Evolutionary conservation across 2,113 vertebrate species (phyloP), one percentile per base, ranked within the genome.

Genomic region (Pao palembangensis): DNA sequence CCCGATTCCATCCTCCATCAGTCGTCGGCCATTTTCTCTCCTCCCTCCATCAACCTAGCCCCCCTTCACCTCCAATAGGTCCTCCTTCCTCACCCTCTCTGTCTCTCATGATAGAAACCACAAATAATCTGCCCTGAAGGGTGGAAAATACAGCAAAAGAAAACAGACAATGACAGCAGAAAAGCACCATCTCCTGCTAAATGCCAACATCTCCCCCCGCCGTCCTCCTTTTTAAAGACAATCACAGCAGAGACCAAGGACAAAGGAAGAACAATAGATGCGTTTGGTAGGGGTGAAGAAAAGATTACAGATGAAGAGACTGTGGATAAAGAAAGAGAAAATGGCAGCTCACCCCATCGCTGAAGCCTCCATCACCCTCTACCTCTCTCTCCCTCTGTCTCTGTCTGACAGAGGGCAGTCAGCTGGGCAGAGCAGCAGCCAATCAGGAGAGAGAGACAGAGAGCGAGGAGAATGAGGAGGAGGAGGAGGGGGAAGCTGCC

Each of bases 301-400:
- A 38, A 38, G 34, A 70, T 34, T 3, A 51, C 52, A 60, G 62
- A 70, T 18, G 60, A 44, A 68, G 5, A 20, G 34, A 51, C 20
- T 16, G 3, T 18, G 67, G 66, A 69, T 69, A 62, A 71, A 78
- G 62, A 78, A 75, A 71, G 59, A 83, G 79, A 86, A 86, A 84
- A 86, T 84, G 84, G 84, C 79, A 84, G 84, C 84, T 86, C 79
- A 86, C 84, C 84, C 84, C 84, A 86, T 86, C 72, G 79, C 84
- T 80, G 75, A 70, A 34, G 74, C 75, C 77, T 86, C 81, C 84
- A 82, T 83, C 80, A 76, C 69, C 76, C 71, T 64, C 68, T 61
- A 64, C 73, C 68, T 72, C 59, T 53, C 62, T 34, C 41, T 20
- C 76, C n/a, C 63, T 51, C 62, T 25, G 10, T 48, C 55, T 57